These are phyloP conservation scores for Panthera tigris DNA, from an alignment of 2,113 vertebrate species.

Conservation along the genomic window DNA sequence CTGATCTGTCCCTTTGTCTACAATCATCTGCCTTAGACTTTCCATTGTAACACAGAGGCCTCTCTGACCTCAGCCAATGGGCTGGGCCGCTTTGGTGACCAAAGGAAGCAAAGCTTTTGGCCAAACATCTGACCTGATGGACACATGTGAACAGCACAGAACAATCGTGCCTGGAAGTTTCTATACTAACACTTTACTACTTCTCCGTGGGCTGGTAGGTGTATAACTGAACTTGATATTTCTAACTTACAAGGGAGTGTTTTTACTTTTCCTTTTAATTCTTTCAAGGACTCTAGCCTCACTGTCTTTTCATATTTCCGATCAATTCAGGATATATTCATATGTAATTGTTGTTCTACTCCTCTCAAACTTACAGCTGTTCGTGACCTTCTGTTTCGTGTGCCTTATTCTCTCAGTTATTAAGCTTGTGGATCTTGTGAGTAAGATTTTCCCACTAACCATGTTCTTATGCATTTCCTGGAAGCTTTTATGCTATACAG, in stretches of 20 bases:
- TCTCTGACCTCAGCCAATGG: neutral
- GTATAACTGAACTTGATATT: neutral
- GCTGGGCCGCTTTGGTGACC: neutral
- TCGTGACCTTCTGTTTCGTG: neutral
- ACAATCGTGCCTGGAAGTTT: accelerated
- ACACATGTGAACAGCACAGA: accelerated
- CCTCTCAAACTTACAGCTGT: neutral
- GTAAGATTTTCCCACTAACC: neutral
- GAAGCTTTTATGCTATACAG: neutral
- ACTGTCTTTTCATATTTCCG: neutral
- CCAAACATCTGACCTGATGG: neutral
- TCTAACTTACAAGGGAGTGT: neutral
- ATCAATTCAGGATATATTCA: neutral
- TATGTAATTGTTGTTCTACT: accelerated
- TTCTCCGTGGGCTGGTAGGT: neutral
- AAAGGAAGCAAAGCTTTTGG: neutral
- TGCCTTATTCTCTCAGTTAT: neutral
- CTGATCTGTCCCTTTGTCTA: neutral
- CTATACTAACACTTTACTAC: accelerated
- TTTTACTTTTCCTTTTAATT: neutral
- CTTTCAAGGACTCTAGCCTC: neutral
- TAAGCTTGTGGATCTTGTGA: neutral
- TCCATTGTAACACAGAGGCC: neutral
- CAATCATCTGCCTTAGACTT: neutral
- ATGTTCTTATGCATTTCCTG: neutral